phyloP scores from a whole-genome alignment of 92 coral and sea anemone genomes.

The Porites cylindrica region DNA sequence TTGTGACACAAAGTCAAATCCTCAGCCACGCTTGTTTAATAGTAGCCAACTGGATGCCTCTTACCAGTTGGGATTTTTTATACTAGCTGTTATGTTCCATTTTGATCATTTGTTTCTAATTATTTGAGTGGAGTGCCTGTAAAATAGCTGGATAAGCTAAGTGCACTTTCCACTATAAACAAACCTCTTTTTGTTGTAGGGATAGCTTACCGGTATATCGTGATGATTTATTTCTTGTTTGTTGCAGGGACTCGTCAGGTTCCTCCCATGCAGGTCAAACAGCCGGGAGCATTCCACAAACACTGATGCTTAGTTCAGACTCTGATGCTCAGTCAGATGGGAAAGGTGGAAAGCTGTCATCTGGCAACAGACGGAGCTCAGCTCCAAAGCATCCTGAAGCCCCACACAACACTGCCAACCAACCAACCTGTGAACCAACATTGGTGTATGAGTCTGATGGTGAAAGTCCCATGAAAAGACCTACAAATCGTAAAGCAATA shows the following conservation, averaged over 20 bases:
- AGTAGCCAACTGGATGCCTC: too few species aligned
- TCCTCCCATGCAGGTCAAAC: slow-evolving; percentile 33
- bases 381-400: slow-evolving; percentile 16
- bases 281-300: slow-evolving; percentile 26
- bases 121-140: too few species aligned
- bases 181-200: too few species aligned
- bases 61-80: too few species aligned
- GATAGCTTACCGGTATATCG: too few species aligned
- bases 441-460: slow-evolving; percentile 47
- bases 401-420: slow-evolving; percentile 3
- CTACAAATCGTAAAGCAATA: slow-evolving; percentile 24
- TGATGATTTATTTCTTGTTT: too few species aligned
- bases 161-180: too few species aligned
- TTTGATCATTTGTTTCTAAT: too few species aligned
- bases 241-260: slow-evolving; percentile 29
- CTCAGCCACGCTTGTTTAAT: too few species aligned
- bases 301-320: slow-evolving; percentile 37
- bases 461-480: slow-evolving; percentile 47
- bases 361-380: background rate
- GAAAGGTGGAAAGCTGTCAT: background rate
- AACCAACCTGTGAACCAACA: slow-evolving; percentile 46
- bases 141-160: too few species aligned
- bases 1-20: too few species aligned
- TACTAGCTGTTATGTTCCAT: too few species aligned
- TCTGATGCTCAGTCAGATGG: slow-evolving; percentile 41